Evolutionary conservation across 2,113 vertebrate genomes (phyloP), one percentile per base, ranked within the genome.

Genomic region (Spea bombifrons): DNA sequence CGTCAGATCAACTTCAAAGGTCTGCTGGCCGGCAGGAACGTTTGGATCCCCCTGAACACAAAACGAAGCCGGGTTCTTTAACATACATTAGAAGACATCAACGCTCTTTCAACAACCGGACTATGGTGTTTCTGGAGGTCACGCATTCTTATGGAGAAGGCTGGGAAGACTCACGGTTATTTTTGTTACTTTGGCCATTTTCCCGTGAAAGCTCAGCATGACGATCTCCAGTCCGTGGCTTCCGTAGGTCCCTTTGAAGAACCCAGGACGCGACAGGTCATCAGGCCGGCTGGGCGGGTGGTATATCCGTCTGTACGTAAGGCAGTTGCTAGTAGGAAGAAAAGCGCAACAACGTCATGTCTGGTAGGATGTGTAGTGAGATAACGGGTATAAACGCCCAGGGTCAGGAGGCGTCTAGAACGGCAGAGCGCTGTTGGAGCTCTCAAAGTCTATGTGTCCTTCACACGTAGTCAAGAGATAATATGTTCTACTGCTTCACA

Each of bases 181-280:
- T 87, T 99, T 99, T 3, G 97, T 99, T 65, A 93, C 97, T 81
- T 94, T 93, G 5, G 95, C 95, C 1, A 86, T 89, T 3, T 8
- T 87, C 8, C 93, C 94, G 0, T 97, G 96, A 75, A 99, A 98
- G 88, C 97, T 99, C 45, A 99, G 88, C 97, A 99, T 97, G 83
- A 99, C 95, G 0, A 99, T 95, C 91, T 99, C 97, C 83, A 99
- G 91, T 8, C 97, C 97, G 0, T 99, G 97, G 87, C 97, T 99
- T 52, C 97, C 97, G 0, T 99, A 99, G 0, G 97, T 99, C 47
- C 97, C 97, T 83, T 99, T 99, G 87, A 99, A 99, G 78, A 99
- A 96, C 52, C 97, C 97, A 0, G 97, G 96, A 78, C 87, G 86
- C 82, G 98, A 90, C 83, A 98, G 93, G 85, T 97, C 95, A 0